A percentile compares a stretch with the other conserved stretches of the same genome.
phyloP scores from a whole-genome alignment of 2,888 invertebrate genomes.

The Chydorus sphaericus region DNA sequence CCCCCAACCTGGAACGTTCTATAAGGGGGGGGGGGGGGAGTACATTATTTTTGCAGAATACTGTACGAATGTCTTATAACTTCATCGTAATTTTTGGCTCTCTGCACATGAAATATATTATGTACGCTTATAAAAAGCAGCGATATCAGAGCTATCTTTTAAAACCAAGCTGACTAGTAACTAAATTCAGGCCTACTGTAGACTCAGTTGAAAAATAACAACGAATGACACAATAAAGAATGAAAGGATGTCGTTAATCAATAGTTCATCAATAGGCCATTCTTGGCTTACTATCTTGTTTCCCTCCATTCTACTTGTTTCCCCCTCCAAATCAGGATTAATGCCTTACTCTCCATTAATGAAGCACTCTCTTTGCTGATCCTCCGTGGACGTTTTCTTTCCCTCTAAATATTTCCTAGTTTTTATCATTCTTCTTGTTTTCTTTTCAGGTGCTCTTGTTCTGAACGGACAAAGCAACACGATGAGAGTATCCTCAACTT shows the following conservation, averaged over 20 bases:
- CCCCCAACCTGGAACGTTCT: too few species aligned
- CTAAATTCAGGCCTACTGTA: too few species aligned
- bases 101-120: too few species aligned
- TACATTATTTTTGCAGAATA: too few species aligned
- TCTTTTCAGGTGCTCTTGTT: neutral
- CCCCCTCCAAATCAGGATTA: neutral
- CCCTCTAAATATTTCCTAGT: neutral
- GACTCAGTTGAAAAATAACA: neutral
- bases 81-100: too few species aligned
- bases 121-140: too few species aligned
- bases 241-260: conserved; percentile 8
- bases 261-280: conserved; percentile 10
- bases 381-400: too few species aligned
- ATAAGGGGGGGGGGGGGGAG: too few species aligned
- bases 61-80: too few species aligned
- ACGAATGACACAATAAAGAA: neutral
- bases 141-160: too few species aligned
- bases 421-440: neutral
- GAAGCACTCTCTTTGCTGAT: neutral
- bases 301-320: neutral
- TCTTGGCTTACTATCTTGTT: neutral
- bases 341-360: conserved; percentile 1
- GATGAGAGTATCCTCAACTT: too few species aligned
- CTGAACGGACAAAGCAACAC: neutral
- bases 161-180: too few species aligned